Conservation (phyloP, 2,888 invertebrate species). For the Rhagium mordax region DNA sequence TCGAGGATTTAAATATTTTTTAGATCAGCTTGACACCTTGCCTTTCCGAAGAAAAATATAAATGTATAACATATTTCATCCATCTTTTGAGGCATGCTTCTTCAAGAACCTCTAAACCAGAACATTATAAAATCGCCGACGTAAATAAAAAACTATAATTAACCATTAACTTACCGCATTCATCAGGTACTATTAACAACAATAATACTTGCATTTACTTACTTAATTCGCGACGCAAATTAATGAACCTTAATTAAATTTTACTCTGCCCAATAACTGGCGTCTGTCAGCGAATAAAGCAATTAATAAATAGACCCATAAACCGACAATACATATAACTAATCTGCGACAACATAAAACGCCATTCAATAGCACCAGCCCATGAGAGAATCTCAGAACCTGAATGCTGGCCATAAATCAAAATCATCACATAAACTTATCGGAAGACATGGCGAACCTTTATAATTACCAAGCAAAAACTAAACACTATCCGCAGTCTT, state of each 20-base stretch:
- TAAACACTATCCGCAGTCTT: neutral
- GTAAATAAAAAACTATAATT: too few species aligned
- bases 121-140: too few species aligned
- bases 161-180: too few species aligned
- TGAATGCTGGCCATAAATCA: conserved; percentile 38
- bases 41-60: too few species aligned
- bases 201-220: neutral
- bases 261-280: neutral
- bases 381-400: neutral
- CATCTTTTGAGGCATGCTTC: too few species aligned
- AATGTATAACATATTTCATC: too few species aligned
- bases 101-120: too few species aligned
- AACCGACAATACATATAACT: neutral
- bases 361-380: neutral
- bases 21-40: too few species aligned
- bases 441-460: conserved; percentile 35
- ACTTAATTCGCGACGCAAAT: neutral
- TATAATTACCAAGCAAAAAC: conserved; percentile 43
- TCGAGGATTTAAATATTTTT: too few species aligned
- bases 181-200: too few species aligned
- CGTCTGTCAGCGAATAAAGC: neutral
- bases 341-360: neutral
- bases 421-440: conserved; percentile 33
- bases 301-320: neutral
- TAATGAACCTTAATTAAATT: neutral